phyloP scores from a whole-genome alignment of 2,113 vertebrate species.

The Ceyx cyanopectus region DNA sequence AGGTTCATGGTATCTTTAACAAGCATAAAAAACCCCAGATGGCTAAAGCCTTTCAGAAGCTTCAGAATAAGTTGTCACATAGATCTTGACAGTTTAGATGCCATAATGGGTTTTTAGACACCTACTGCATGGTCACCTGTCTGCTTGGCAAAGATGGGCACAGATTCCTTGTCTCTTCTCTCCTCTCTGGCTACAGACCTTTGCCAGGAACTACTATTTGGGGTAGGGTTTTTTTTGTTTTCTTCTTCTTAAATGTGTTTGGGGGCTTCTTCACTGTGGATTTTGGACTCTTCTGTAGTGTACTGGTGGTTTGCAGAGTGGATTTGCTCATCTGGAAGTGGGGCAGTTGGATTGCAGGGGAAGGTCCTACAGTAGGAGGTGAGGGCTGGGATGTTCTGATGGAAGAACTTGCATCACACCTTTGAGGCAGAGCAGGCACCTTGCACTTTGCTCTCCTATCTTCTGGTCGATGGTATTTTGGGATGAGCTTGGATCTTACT shows the following conservation, averaged over 20 bases:
- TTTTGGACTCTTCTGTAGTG: not conserved
- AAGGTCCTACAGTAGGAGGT: fast-evolving
- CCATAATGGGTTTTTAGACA: slow-evolving; percentile 11
- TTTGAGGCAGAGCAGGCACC: not conserved
- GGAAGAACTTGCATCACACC: not conserved
- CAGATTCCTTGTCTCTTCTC: not conserved
- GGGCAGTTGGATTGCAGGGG: not conserved
- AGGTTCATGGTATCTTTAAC: not conserved
- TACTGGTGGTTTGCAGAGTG: not conserved
- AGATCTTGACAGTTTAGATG: not conserved
- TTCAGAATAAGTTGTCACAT: not conserved
- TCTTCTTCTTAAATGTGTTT: not conserved
- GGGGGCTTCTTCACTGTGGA: not conserved
- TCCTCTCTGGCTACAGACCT: not conserved
- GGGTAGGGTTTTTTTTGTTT: not conserved
- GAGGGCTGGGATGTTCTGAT: not conserved
- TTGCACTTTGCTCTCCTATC: not conserved
- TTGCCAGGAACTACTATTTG: not conserved
- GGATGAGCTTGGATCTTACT: not conserved
- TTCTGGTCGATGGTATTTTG: not conserved
- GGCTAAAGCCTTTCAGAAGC: not conserved
- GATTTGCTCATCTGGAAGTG: not conserved
- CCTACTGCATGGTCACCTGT: not conserved
- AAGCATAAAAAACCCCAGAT: not conserved
- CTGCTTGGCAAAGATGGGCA: not conserved